Evolutionary conservation across 2,888 invertebrate genomes (phyloP), one percentile per base, ranked within the genome.

Genomic region (Perizoma flavofasciatum): DNA sequence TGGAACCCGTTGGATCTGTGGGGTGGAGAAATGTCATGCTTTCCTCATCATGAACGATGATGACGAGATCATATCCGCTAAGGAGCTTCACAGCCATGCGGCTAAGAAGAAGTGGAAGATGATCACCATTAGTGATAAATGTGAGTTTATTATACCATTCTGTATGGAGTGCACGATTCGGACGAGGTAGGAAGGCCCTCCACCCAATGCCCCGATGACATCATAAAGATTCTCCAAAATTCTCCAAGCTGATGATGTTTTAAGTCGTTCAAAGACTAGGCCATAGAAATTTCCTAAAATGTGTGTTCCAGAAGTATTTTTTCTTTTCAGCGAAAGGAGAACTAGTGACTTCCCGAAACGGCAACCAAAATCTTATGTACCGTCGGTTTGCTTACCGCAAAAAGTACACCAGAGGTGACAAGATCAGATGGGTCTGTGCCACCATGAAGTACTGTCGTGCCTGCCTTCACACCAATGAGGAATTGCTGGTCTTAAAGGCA

Each of bases 341-440:
- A 63, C 62, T 80, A 33, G 71, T 66, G 5, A 80, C 81, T 5
- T 77, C 79, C 22, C 69, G 78, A 7, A 79, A 81, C 6, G 76
- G 82, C 8, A 76, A 80, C 67, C 75, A 75, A 50, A 77, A 78
- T 55, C 73, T 82, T 37, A 78, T 80, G 8, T 82, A 81, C 57
- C 74, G 76, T 6, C 77, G 73, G 51, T 79, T 75, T 43, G 79
- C 80, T 4, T 73, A 79, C 54, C 78, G 76, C 0, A 51, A 77
- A 44, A 81, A 77, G 58, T 74, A 77, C 44, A 79, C 77, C 5
- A 77, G 78, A 71, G 69, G 62, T 5, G 65, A 64, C 33, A 69
- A 64, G 51, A 67, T 65, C 53, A 57, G 82, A 37, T 83, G 83
- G 83, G 81, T 81, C 58, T 83, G 83, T 60, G 81, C 82, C 4